Evolutionary conservation across 2,797 vertebrate species (phyloP).

Genomic region (Apogon hyalosoma): DNA sequence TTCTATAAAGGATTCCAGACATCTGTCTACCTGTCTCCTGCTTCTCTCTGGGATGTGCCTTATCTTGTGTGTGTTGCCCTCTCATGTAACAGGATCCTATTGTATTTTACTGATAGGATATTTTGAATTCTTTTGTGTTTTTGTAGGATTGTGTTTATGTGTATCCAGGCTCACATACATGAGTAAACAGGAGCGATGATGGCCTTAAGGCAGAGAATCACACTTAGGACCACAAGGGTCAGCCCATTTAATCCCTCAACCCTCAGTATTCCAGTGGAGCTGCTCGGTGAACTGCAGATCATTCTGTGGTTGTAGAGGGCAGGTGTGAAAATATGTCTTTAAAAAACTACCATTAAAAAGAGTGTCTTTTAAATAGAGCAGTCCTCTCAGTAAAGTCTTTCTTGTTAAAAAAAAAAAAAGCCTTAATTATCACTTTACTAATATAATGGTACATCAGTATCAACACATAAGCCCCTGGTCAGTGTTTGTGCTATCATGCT

Average conservation of each 20-base stretch:
- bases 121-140: background rate
- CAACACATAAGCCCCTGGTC: too few species aligned
- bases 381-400: too few species aligned
- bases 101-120: background rate
- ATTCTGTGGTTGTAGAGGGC: too few species aligned
- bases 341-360: background rate
- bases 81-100: constrained; percentile 28
- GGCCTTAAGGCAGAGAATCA: too few species aligned
- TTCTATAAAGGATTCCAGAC: constrained; percentile 60
- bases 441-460: background rate
- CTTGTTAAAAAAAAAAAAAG: background rate
- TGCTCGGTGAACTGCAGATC: too few species aligned
- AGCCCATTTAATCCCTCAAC: too few species aligned
- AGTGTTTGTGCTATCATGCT: background rate
- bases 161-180: background rate
- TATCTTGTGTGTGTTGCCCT: constrained; percentile 50
- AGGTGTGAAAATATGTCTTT: background rate
- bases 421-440: background rate
- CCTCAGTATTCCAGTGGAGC: too few species aligned
- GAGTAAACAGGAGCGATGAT: background rate
- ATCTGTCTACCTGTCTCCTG: constrained; percentile 46
- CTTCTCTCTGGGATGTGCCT: constrained; percentile 51
- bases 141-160: background rate
- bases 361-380: too few species aligned
- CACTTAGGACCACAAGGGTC: too few species aligned